A percentile compares a stretch with the other conserved stretches of the same genome.
These are phyloP conservation scores for Sternotherus odoratus DNA, from an alignment of 2,797 vertebrate genomes.

Conservation along the genomic window DNA sequence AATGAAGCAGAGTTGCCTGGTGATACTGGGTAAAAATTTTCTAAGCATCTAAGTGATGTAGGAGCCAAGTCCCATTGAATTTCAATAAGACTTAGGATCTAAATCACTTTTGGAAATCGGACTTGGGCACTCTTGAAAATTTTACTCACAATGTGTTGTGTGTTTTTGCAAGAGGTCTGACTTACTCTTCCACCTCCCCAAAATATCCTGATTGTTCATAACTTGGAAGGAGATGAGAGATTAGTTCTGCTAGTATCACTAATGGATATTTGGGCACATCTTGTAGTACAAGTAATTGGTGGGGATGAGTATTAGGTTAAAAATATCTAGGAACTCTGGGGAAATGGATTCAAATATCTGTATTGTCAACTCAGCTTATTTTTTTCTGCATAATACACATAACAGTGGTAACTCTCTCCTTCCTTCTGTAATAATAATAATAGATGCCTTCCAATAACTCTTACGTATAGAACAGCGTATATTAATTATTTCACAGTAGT, in stretches of 20 bases:
- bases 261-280: neutral
- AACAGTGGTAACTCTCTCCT: accelerated
- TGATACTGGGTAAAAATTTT: neutral
- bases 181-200: neutral
- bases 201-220: neutral
- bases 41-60: neutral
- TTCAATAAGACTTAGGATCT: neutral
- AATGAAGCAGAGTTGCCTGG: neutral
- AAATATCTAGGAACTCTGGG: neutral
- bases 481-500: accelerated
- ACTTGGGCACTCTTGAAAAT: neutral
- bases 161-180: neutral
- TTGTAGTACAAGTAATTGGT: neutral
- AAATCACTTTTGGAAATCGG: neutral
- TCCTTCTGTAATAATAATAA: neutral
- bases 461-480: neutral
- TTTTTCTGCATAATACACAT: accelerated
- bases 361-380: accelerated
- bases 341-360: neutral
- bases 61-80: neutral
- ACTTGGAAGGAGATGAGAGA: neutral
- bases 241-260: neutral
- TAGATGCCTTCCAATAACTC: neutral
- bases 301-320: neutral
- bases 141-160: neutral